These are phyloP conservation scores for Gymnocephalus cernua DNA, from an alignment of 2,113 vertebrate species.

Conservation along the genomic window DNA sequence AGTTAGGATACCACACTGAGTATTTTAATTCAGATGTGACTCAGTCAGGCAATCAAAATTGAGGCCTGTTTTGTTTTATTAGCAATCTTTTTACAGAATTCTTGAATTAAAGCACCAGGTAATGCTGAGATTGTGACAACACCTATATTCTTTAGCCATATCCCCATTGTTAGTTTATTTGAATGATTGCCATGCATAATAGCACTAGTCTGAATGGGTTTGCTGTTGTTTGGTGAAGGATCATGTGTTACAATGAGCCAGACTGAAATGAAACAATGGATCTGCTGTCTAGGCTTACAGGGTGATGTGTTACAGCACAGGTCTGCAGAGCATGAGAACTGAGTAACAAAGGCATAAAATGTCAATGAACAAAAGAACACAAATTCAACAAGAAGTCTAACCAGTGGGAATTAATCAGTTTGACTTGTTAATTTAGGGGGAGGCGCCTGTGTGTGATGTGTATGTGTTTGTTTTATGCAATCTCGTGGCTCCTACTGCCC, in stretches of 20 bases:
- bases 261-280: slow-evolving; percentile 72
- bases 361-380: slow-evolving; percentile 67
- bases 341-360: slow-evolving; percentile 65
- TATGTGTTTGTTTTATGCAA: slow-evolving; percentile 43
- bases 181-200: slow-evolving; percentile 57
- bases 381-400: slow-evolving; percentile 65
- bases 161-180: slow-evolving; percentile 45
- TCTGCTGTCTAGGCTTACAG: slow-evolving; percentile 59
- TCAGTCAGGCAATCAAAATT: background rate
- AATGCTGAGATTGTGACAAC: slow-evolving; percentile 35
- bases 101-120: slow-evolving; percentile 25
- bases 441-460: background rate
- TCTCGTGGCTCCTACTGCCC: slow-evolving; percentile 23
- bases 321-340: slow-evolving; percentile 57
- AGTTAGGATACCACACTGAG: background rate
- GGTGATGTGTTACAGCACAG: slow-evolving; percentile 60
- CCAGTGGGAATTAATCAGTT: slow-evolving; percentile 66
- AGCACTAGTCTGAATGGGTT: slow-evolving; percentile 63
- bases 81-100: slow-evolving; percentile 15
- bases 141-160: slow-evolving; percentile 34
- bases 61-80: slow-evolving; percentile 6
- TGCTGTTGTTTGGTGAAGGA: slow-evolving; percentile 74
- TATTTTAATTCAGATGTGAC: background rate
- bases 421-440: slow-evolving; percentile 70
- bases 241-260: slow-evolving; percentile 71